These are phyloP conservation scores for Archips crataeganus DNA, from an alignment of 2,888 invertebrate species.

Conservation along the genomic window DNA sequence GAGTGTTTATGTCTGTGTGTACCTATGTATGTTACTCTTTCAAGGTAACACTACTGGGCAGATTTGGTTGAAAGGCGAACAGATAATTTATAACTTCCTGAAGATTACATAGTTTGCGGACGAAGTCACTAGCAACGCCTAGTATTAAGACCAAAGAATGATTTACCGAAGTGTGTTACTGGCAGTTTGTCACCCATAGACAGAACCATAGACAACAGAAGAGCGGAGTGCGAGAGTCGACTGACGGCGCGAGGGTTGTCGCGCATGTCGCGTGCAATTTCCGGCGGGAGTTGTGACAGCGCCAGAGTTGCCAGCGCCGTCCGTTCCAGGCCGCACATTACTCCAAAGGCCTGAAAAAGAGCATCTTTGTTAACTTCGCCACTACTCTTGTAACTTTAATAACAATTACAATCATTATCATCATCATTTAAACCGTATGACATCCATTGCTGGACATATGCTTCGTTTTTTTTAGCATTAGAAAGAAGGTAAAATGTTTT, in stretches of 20 bases:
- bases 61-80: too few relatives aligned
- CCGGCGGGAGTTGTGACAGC: conserved; percentile 95
- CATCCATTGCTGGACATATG: too few relatives aligned
- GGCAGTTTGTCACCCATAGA: conserved; percentile 96
- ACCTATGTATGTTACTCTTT: too few relatives aligned
- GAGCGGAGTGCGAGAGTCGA: conserved; percentile 92
- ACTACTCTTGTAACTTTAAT: neutral
- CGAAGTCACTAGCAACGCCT: neutral
- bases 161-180: conserved; percentile 93
- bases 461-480: too few relatives aligned
- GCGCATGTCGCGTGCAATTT: conserved; percentile 94
- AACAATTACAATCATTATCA: too few relatives aligned
- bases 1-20: too few relatives aligned
- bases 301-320: conserved; percentile 93
- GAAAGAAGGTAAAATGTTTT: too few relatives aligned
- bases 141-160: neutral
- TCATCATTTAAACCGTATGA: too few relatives aligned
- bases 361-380: neutral
- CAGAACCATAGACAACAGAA: conserved; percentile 94
- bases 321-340: conserved; percentile 94
- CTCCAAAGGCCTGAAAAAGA: conserved; percentile 90
- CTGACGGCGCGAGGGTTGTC: conserved; percentile 92
- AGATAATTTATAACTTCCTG: too few relatives aligned
- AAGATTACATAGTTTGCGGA: too few relatives aligned
- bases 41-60: too few relatives aligned